Conservation (phyloP, 2,113 vertebrate species). For the Proterorhinus semilunaris region DNA sequence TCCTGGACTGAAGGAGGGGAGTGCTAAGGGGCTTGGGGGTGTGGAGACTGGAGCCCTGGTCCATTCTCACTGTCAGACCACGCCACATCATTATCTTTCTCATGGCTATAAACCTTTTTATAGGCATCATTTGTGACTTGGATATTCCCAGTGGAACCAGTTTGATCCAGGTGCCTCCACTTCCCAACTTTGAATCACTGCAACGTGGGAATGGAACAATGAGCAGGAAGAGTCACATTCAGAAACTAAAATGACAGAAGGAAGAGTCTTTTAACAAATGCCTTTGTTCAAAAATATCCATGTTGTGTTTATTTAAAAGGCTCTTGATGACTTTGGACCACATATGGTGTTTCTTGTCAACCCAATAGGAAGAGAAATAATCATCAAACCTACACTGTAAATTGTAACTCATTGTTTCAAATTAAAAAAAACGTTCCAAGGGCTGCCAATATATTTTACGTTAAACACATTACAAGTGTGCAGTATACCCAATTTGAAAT, state of each 20-base stretch:
- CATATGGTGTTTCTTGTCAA: conserved; percentile 34
- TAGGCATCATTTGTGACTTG: conserved; percentile 15
- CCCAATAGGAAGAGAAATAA: not conserved
- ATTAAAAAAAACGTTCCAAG: too few species aligned
- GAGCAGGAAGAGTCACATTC: conserved; percentile 49
- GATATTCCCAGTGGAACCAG: conserved; percentile 33
- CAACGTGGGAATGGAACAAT: conserved; percentile 64
- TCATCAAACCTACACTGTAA: conserved; percentile 12
- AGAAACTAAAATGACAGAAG: conserved; percentile 42
- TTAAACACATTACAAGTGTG: too few species aligned
- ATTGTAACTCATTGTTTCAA: too few species aligned
- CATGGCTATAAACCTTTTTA: conserved; percentile 16
- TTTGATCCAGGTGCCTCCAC: conserved; percentile 61
- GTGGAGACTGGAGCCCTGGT: conserved; percentile 48
- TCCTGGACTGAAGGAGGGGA: conserved; percentile 49
- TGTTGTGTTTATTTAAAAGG: conserved; percentile 32
- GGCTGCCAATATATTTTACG: too few species aligned
- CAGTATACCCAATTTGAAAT: too few species aligned
- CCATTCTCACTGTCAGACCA: conserved; percentile 59
- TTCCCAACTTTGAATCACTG: conserved; percentile 25
- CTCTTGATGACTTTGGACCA: conserved; percentile 14
- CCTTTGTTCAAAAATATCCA: conserved; percentile 13
- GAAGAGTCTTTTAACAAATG: conserved; percentile 38
- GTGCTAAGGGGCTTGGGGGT: conserved; percentile 41
- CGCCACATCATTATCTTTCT: conserved; percentile 58